Evolutionary conservation across 2,113 vertebrate genomes (phyloP).

Genomic region (Cephalopholis sonnerati): DNA sequence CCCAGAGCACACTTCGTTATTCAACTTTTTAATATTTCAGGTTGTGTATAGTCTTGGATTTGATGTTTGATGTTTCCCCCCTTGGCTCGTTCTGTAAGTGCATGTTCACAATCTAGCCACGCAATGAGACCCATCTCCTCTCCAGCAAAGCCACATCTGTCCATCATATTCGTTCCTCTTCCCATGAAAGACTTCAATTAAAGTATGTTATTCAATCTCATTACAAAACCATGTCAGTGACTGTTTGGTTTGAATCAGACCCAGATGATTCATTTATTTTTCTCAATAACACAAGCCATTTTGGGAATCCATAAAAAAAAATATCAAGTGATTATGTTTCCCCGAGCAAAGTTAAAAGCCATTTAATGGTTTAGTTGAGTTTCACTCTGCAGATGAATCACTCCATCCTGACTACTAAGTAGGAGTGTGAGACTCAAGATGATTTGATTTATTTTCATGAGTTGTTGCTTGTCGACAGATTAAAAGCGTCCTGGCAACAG

Average conservation of each 20-base stretch:
- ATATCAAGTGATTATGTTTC: neutral
- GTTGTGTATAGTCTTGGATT: neutral
- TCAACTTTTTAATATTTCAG: neutral
- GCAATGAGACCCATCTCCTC: neutral
- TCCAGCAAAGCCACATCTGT: conserved; percentile 29
- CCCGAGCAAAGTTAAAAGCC: conserved; percentile 60
- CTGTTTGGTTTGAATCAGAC: neutral
- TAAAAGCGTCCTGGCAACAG: conserved; percentile 49
- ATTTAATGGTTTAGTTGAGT: conserved; percentile 54
- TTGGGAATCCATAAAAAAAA: conserved; percentile 22
- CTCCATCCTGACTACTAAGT: neutral
- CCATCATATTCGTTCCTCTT: neutral
- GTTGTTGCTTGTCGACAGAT: conserved; percentile 49
- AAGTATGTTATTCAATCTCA: neutral
- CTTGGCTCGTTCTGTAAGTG: neutral
- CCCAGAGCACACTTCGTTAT: conserved; percentile 6
- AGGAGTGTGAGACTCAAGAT: conserved; percentile 17
- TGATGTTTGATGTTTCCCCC: neutral
- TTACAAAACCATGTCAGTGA: conserved; percentile 1
- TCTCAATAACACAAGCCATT: neutral
- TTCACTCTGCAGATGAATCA: conserved; percentile 48
- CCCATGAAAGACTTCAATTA: neutral
- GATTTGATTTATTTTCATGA: conserved; percentile 31
- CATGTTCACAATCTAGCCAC: neutral
- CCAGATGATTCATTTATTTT: neutral